Base-by-base conservation (phyloP, 2,797 vertebrate species). In the Sciaenops ocellatus region DNA sequence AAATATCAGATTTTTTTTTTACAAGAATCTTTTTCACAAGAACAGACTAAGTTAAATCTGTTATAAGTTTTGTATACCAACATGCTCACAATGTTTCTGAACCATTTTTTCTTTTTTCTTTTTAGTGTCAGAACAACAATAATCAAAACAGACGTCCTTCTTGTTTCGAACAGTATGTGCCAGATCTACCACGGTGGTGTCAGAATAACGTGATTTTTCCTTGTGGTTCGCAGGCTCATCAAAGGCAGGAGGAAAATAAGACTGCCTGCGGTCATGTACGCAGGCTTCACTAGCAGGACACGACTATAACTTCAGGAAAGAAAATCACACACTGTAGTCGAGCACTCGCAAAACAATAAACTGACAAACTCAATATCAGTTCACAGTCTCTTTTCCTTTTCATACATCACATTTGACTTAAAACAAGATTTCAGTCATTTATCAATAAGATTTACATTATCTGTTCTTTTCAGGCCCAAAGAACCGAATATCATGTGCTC, bases 81-180 rank as follows among this genome's bases (percentile, higher is more conserved):
- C 94, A 95, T 95, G 94, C 94, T 91, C 93, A 96, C 95, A 93
- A 93, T 93, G 87, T 91, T 91, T 92, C 90, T 78, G 76, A 91
- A 90, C 84, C 90, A 78, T 87, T 80, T 92, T 90, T 91, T 84
- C 12, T 78, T 84, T 82, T 69, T 71, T 83, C 48, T 72, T 88
- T 73, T 79, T 44, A 80, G 86, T 87, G 87, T 89, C 78, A 92
- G 90, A 93, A 93, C 82, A 91, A 92, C 91, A 90, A 92, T 81
- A 86, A 73, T 68, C 70, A 89, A 89, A 91, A 93, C 92, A 83
- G 70, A 86, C 63, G 46, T 76, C 80, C 81, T 74, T 87, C 84
- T 86, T 82, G 66, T 83, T 83, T 89, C 46, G 4, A 83, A 85
- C 88, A 76, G 81, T 69, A 50, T 85, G 80, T 89, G 87, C 87